Conservation (phyloP, 2,797 vertebrate species). For the Labroides dimidiatus region DNA sequence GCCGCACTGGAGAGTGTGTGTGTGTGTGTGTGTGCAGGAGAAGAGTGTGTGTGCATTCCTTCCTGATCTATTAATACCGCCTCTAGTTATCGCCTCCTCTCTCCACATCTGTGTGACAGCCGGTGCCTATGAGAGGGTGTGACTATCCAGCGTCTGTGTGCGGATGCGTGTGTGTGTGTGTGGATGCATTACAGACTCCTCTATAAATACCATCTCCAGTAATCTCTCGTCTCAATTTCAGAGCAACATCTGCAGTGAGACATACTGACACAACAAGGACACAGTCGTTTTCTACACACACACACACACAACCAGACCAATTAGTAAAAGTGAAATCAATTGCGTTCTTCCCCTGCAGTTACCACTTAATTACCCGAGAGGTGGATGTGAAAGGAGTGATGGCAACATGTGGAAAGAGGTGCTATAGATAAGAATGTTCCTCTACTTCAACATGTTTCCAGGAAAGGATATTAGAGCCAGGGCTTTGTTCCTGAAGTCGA, state of each 20-base stretch:
- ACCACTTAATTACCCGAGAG: conserved; percentile 27
- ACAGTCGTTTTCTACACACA: conserved; percentile 12
- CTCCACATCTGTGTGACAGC: conserved; percentile 76
- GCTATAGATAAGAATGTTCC: not conserved
- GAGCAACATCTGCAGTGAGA: conserved; percentile 72
- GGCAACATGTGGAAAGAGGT: not conserved
- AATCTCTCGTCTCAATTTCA: conserved; percentile 61
- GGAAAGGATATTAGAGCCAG: conserved; percentile 93
- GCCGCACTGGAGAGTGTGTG: conserved; percentile 38
- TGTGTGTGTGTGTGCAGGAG: conserved; percentile 8
- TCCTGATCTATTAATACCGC: conserved; percentile 76
- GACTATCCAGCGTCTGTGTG: conserved; percentile 43
- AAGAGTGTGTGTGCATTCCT: conserved; percentile 16
- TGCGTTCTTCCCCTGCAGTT: conserved; percentile 27
- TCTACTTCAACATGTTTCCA: not conserved
- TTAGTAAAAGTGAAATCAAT: conserved; percentile 40
- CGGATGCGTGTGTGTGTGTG: conserved; percentile 6
- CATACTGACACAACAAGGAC: conserved; percentile 61
- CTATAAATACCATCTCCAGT: conserved; percentile 74
- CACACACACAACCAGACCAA: conserved; percentile 24
- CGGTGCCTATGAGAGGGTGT: conserved; percentile 63
- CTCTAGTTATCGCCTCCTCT: conserved; percentile 74
- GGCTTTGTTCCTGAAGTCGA: conserved; percentile 96
- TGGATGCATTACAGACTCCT: conserved; percentile 46
- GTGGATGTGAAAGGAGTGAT: conserved; percentile 11